phyloP scores from a whole-genome alignment of 64 coral and sea anemone genomes.

The Astreopora myriophthalma region DNA sequence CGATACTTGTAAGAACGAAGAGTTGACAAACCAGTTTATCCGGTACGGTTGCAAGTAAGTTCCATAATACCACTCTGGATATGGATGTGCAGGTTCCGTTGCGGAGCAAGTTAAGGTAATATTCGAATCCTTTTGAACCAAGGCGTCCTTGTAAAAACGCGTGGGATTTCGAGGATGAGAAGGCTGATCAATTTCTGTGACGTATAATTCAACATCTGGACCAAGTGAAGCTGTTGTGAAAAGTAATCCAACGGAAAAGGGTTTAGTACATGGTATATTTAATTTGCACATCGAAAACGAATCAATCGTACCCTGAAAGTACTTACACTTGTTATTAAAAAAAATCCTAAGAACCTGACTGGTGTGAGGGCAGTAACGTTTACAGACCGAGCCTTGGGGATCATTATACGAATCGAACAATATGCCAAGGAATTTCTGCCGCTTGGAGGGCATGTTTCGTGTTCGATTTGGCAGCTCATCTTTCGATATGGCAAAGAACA shows the following conservation, averaged over 20 bases:
- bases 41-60: background rate
- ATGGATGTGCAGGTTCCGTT: background rate
- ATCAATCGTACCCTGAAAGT: no score
- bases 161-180: background rate
- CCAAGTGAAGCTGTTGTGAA: background rate
- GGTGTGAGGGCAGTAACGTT: no score
- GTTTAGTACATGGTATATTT: no score
- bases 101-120: background rate
- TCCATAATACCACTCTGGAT: background rate
- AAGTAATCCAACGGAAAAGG: background rate
- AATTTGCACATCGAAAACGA: no score
- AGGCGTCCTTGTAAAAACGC: background rate
- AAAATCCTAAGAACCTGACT: no score
- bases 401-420: no score
- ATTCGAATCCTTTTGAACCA: background rate
- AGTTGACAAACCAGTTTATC: constrained; percentile 14
- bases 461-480: no score
- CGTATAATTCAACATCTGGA: background rate
- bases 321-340: no score
- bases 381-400: no score
- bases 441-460: no score
- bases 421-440: no score
- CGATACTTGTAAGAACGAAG: background rate
- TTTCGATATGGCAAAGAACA: no score
- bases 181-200: background rate